Evolutionary conservation across 2,113 vertebrate species (phyloP).

Genomic region (Setophaga kirtlandii): DNA sequence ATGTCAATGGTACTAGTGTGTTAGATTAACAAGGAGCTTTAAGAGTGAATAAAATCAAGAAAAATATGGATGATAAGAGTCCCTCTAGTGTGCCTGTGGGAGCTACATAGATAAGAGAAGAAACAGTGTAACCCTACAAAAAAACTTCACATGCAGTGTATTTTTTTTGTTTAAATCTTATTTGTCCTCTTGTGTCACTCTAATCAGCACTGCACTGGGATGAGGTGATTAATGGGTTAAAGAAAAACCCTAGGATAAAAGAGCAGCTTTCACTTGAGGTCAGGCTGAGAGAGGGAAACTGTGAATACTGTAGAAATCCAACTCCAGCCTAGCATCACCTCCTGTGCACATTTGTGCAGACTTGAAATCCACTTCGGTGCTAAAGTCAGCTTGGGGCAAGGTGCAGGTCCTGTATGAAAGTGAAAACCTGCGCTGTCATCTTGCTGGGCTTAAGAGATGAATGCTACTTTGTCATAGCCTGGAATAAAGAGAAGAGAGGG

Average conservation of each 20-base stretch:
- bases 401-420: background rate
- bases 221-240: background rate
- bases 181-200: background rate
- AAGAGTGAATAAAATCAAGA: background rate
- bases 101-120: background rate
- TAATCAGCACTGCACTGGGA: background rate
- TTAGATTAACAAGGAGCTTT: background rate
- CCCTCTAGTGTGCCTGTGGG: background rate
- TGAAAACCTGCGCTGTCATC: background rate
- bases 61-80: background rate
- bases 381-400: background rate
- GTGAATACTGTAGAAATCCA: background rate
- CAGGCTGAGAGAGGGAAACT: background rate
- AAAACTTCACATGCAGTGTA: background rate
- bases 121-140: background rate
- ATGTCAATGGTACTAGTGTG: background rate
- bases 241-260: background rate
- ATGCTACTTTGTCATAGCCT: background rate
- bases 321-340: background rate
- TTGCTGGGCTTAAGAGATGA: background rate
- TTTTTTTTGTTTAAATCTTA: background rate
- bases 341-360: background rate
- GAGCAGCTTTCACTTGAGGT: background rate
- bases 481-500: background rate
- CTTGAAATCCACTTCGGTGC: background rate